A percentile compares a stretch with the other conserved stretches of the same genome.
Evolutionary conservation across 2,888 invertebrate genomes (phyloP).

Genomic region (Ennomos erosarius): DNA sequence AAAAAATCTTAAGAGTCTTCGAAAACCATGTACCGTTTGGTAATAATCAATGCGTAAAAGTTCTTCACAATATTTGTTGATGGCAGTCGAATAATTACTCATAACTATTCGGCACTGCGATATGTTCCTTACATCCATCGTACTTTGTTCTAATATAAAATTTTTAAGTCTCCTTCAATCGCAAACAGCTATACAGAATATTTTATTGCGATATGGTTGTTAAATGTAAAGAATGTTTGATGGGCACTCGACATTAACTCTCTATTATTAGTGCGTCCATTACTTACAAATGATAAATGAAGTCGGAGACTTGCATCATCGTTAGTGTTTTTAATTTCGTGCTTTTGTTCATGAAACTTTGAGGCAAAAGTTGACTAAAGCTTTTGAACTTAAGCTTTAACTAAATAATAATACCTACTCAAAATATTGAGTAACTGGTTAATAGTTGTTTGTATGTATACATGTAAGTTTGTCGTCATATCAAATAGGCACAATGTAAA

Average conservation of each 20-base stretch:
- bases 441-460: too few relatives aligned
- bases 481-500: too few relatives aligned
- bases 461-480: too few relatives aligned
- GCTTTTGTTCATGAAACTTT: constrained; percentile 28
- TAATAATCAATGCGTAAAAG: constrained; percentile 3
- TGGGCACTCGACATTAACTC: constrained; percentile 35
- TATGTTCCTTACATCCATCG: not conserved
- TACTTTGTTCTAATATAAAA: constrained; percentile 2
- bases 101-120: not conserved
- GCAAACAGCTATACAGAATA: not conserved
- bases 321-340: constrained; percentile 37
- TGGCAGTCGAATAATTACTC: constrained; percentile 4
- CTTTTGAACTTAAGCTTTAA: not conserved
- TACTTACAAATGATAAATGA: constrained; percentile 41
- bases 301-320: constrained; percentile 23
- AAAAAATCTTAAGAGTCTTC: not conserved
- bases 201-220: constrained; percentile 11
- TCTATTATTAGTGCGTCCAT: constrained; percentile 38
- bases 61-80: constrained; percentile 7
- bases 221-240: constrained; percentile 24
- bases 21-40: not conserved
- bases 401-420: too few relatives aligned
- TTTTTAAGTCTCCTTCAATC: not conserved
- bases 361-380: constrained; percentile 13
- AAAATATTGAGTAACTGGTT: too few relatives aligned